These are phyloP conservation scores for Melanostoma scalare DNA, from an alignment of 2,888 invertebrate species.

Conservation along the genomic window DNA sequence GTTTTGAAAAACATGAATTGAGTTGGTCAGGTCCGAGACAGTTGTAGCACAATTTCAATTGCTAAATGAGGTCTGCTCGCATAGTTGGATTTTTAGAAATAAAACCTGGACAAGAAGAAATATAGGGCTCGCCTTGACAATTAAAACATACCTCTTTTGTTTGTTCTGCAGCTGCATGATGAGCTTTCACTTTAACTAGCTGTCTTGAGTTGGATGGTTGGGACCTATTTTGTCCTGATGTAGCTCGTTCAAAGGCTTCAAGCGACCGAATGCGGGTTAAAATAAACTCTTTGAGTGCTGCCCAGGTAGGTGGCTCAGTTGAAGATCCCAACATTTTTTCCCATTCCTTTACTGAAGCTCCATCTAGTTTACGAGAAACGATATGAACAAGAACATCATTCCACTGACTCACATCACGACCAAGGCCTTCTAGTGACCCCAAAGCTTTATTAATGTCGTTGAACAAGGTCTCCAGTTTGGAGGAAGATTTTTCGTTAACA, in stretches of 20 bases:
- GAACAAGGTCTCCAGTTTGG: slow-evolving; percentile 4
- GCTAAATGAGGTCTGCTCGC: slow-evolving; percentile 1
- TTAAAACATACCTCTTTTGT: neutral
- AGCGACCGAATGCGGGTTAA: neutral
- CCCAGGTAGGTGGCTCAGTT: neutral
- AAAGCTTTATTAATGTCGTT: slow-evolving; percentile 21
- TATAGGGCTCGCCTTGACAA: slow-evolving; percentile 3
- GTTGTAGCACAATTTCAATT: slow-evolving; percentile 26
- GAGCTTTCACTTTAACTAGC: neutral
- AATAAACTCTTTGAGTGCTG: slow-evolving; percentile 3
- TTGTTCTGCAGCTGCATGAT: neutral
- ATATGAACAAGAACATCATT: slow-evolving; percentile 23
- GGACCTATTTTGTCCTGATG: neutral
- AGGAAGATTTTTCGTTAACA: slow-evolving; percentile 15
- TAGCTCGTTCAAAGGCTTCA: slow-evolving; percentile 4
- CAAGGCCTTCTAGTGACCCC: slow-evolving; percentile 22
- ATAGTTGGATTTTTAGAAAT: neutral
- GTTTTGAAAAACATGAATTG: slow-evolving; percentile 18
- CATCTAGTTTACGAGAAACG: slow-evolving; percentile 13
- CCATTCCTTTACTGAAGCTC: slow-evolving; percentile 18
- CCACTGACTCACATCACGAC: slow-evolving; percentile 18
- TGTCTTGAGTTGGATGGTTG: neutral
- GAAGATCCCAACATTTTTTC: neutral
- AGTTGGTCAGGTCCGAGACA: slow-evolving; percentile 31
- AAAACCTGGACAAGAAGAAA: slow-evolving; percentile 2